Base-by-base conservation (phyloP, 2,797 vertebrate genomes). In the Pipistrellus pygmaeus region DNA sequence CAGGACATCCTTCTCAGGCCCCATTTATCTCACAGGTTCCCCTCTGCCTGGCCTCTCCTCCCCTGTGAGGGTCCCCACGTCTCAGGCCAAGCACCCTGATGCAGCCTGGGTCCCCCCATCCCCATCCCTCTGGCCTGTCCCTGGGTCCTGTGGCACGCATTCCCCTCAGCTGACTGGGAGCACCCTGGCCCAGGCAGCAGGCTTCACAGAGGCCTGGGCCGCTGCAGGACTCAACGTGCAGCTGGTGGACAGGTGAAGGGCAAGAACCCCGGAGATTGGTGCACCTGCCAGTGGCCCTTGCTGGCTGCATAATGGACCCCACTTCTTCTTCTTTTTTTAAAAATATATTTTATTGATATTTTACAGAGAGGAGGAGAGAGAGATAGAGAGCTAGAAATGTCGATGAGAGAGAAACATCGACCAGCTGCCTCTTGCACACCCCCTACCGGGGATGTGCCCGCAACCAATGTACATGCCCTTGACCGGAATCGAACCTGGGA, bases 241-340 rank as follows among this genome's bases (percentile, higher is more conserved):
- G 60, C 4, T 6, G 21, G 48, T 5, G 20, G 48, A 23, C 30
- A 82, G 46, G 27, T 0, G 2, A 30, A 44, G 72, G 76, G 80
- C 80, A n/a, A 60, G 15, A 55, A 4, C 60, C 66, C 27, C 0
- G 5, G 73, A 84, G 93, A 60, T 0, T 4, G 25, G 21, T 7
- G 53, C 0, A 0, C 35, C 48, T 71, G 71, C 57, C 14, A 13
- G 0, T 0, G 4, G 82, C 14, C 72, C 64, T 1, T 3, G 27
- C 27, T 25, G 0, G 30, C 41, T 3, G 18, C 6, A 2, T 10
- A 4, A 12, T 9, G 0, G 11, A 35, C 17, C 25, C 11, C 0
- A 1, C 20, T 10, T 48, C 9, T 18, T 51, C 8, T 35, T 35
- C 35, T 35, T 35, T 4, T 35, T 35, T 35, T 35, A 3, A 35